phyloP scores from a whole-genome alignment of 2,113 vertebrate genomes.

The Ahaetulla prasina region DNA sequence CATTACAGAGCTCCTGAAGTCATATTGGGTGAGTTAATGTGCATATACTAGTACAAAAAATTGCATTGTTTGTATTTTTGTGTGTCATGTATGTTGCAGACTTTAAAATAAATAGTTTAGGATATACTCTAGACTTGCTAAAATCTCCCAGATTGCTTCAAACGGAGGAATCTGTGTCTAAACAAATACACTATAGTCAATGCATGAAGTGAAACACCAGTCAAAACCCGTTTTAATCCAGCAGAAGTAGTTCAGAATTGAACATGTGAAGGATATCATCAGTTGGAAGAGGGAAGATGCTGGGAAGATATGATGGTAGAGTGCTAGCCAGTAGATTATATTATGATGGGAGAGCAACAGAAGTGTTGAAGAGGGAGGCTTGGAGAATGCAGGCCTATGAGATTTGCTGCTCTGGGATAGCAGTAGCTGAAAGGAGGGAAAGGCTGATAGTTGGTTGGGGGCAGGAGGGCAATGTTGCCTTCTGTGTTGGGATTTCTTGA shows the following conservation, averaged over 20 bases:
- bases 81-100: neutral
- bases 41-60: neutral
- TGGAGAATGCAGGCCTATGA: neutral
- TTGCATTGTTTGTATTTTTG: neutral
- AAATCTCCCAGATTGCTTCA: neutral
- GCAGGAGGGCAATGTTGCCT: neutral
- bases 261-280: neutral
- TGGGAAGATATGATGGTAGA: neutral
- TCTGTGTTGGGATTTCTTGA: neutral
- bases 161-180: neutral
- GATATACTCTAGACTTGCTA: neutral
- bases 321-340: neutral
- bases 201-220: neutral
- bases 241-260: neutral
- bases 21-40: slow-evolving; percentile 72
- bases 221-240: neutral
- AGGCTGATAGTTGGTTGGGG: neutral
- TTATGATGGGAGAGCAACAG: neutral
- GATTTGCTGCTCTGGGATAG: neutral
- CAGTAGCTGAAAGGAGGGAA: neutral
- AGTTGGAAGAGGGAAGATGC: neutral
- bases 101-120: neutral
- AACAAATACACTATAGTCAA: neutral
- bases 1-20: slow-evolving; percentile 87
- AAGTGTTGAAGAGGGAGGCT: neutral